These are phyloP conservation scores for Creontiades dilutus DNA, from an alignment of 2,888 invertebrate genomes.

Conservation along the genomic window DNA sequence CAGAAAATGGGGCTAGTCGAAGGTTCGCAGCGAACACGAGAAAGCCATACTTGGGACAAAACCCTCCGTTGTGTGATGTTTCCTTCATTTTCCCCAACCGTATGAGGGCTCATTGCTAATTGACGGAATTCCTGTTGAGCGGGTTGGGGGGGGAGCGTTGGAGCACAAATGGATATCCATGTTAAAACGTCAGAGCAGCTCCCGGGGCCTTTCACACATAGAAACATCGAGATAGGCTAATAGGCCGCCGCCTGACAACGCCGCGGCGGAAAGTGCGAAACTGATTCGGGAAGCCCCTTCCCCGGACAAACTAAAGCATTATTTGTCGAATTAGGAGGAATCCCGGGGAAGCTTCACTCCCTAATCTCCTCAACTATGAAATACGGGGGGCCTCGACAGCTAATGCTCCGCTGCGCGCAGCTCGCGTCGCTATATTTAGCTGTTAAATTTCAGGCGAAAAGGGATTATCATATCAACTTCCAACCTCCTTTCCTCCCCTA, in stretches of 20 bases:
- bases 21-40: neutral
- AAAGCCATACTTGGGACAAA: conserved; percentile 38
- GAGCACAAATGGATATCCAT: conserved; percentile 30
- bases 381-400: neutral
- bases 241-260: conserved; percentile 9
- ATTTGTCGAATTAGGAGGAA: conserved; percentile 31
- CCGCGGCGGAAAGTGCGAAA: neutral
- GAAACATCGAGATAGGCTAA: conserved; percentile 6
- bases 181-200: conserved; percentile 4
- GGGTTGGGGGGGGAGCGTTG: neutral
- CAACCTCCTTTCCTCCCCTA: no score
- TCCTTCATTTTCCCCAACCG: conserved; percentile 6
- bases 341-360: neutral
- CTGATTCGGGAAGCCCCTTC: conserved; percentile 12
- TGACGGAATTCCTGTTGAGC: conserved; percentile 4
- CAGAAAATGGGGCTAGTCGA: conserved; percentile 15
- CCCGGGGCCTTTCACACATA: neutral
- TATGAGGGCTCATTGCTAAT: conserved; percentile 7
- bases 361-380: conserved; percentile 34
- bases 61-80: neutral
- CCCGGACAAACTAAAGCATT: conserved; percentile 11
- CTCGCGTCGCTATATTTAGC: neutral
- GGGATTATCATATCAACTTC: conserved; percentile 39
- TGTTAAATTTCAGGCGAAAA: neutral
- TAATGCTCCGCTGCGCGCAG: neutral